phyloP scores from a whole-genome alignment of 2,797 vertebrate genomes.

The Malurus leucopterus region DNA sequence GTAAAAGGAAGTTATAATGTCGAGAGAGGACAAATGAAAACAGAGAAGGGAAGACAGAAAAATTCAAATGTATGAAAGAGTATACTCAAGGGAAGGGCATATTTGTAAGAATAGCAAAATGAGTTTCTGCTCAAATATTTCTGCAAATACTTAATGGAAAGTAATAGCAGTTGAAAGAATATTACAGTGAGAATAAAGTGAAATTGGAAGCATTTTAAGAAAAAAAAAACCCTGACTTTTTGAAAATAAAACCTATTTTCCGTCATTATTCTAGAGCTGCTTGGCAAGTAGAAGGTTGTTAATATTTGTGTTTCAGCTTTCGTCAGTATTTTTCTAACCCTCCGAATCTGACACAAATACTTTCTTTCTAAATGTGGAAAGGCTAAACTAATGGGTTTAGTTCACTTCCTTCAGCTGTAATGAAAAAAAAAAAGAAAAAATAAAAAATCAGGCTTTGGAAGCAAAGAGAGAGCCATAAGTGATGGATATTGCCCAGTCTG shows the following conservation, averaged over 20 bases:
- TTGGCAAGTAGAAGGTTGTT: not conserved
- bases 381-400: not conserved
- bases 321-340: not conserved
- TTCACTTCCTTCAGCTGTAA: not conserved
- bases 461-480: not conserved
- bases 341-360: not conserved
- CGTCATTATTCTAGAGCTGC: not conserved
- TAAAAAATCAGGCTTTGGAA: not conserved
- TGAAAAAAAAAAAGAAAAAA: not conserved
- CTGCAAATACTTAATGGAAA: not conserved
- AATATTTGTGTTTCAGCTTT: not conserved
- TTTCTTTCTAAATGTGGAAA: not conserved
- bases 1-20: not conserved
- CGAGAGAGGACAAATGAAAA: not conserved
- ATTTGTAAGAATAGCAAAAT: not conserved
- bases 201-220: not conserved
- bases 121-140: not conserved
- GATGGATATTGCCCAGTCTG: not conserved
- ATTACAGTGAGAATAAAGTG: not conserved
- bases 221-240: not conserved
- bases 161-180: not conserved
- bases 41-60: not conserved
- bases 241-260: not conserved
- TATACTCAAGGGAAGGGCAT: not conserved
- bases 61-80: not conserved